Base-by-base conservation (phyloP, 2,888 invertebrate genomes). In the Lithophane leautieri region DNA sequence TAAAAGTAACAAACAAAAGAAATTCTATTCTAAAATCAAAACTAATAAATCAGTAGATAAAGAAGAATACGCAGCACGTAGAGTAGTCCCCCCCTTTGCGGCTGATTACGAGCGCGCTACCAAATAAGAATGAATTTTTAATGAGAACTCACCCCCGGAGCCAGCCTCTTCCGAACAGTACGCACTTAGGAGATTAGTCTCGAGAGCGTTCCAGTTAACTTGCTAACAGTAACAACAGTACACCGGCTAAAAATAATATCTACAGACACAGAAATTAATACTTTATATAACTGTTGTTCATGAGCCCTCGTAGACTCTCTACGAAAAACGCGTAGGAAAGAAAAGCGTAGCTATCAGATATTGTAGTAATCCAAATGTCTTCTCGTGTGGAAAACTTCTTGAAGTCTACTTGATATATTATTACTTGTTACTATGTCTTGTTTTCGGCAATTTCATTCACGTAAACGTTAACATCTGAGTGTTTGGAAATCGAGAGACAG, bases 101-200 rank as follows among this genome's bases (percentile, higher is more conserved):
- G 94, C 94, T 95, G 95, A 95, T 95, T 95, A 95, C 94, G 90
- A 78, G 89, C 83, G 90, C 90, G 94, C 93, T 93, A 92, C 94
- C 93, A 95, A 96, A 95, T 95, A 96, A 95, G 96, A 96, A 96
- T 96, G 96, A 96, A 96, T 95, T 96, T 96, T 96, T 96, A 96
- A 96, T 96, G 95, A 96, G 93, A 90, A 89, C 89, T 89, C 90
- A 90, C 90, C 84, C 88, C 80, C 85, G 85, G 54, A n/a, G 74
- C 73, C 81, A 78, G 82, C 87, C 89, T 86, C 90, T 89, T 89
- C 88, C 89, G 89, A 92, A 91, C 91, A 93, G 91, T 93, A 95
- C 96, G 96, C 96, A 96, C 96, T 96, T 95, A 96, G 94, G 92
- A 96, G 95, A 96, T 96, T 96, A 96, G 96, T 94, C 96, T 94